A percentile compares a stretch with the other conserved stretches of the same genome.
phyloP scores from a whole-genome alignment of 2,888 invertebrate species.

The Julus scanicus region DNA sequence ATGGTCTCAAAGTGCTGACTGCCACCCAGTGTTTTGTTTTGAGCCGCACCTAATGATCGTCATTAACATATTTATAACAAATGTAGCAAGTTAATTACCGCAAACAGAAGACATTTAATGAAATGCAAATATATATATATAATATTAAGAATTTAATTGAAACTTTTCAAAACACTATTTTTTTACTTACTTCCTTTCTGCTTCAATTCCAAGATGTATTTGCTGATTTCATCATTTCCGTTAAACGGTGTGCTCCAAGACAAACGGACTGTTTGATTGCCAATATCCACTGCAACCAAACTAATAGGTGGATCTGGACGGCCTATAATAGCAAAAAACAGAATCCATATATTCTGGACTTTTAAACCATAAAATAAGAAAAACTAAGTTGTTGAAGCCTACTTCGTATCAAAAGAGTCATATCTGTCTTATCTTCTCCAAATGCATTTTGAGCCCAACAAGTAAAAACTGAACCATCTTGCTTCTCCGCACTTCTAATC shows the following conservation, averaged over 20 bases:
- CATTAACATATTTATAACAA: neutral
- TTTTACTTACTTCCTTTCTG: slow-evolving; percentile 51
- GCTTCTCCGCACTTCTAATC: slow-evolving; percentile 41
- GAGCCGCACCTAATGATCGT: neutral
- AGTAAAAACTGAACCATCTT: slow-evolving; percentile 48
- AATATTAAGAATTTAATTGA: neutral
- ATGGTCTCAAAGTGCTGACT: slow-evolving; percentile 34
- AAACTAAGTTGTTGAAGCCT: neutral
- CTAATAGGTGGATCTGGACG: slow-evolving; percentile 52
- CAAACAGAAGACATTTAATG: no score
- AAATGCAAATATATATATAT: no score
- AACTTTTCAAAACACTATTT: neutral
- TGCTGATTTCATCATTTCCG: slow-evolving; percentile 50
- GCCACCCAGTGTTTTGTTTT: slow-evolving; percentile 53
- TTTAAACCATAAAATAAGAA: neutral
- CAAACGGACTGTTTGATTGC: slow-evolving; percentile 53
- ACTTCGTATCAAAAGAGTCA: slow-evolving; percentile 54
- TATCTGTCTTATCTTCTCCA: slow-evolving; percentile 47
- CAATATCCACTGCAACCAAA: slow-evolving; percentile 51
- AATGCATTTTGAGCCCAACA: slow-evolving; percentile 55
- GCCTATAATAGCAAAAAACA: slow-evolving; percentile 2
- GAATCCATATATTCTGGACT: neutral
- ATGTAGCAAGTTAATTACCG: neutral
- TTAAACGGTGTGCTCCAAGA: slow-evolving; percentile 52
- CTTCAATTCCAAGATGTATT: slow-evolving; percentile 52